Base-by-base conservation (phyloP, 2,888 invertebrate genomes). In the Phlogophora meticulosa region DNA sequence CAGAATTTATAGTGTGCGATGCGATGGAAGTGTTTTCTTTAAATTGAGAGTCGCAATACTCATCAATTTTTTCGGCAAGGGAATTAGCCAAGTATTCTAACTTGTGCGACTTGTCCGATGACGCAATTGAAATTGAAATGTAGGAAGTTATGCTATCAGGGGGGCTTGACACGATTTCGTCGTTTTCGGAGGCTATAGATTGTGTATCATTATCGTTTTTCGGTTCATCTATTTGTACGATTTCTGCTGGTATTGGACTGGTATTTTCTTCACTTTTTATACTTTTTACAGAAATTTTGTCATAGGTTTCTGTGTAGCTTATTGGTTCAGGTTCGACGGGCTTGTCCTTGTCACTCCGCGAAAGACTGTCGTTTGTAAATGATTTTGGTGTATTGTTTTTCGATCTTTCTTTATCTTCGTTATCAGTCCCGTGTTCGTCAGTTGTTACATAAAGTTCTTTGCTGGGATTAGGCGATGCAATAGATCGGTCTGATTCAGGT, bases 111-210 rank as follows among this genome's bases (percentile, higher is more conserved):
- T 93, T 95, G 48, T 95, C 95, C 36, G 95, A 95, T n/a, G 95
- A 95, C 59, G 94, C 94, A 28, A 95, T 94, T 28, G 95, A 95
- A 78, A 95, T 94, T 7, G 96, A 95, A 82, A 95, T 93, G 68
- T 96, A 96, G n/a, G 96, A 96, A 36, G 95, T 95, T 65, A 95
- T 94, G 75, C 96, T 96, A 70, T 95, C 95, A 43, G 94, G 92
- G 38, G 92, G 93, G 77, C 95, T 95, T 52, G 95, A 95, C 78
- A 94, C 89, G 68, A 92, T 93, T 82, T 92, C 95, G 87, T 95
- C 94, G 90, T 95, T 94, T 87, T 96, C 95, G 42, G 95, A 95
- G 52, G 90, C 86, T 82, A 94, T 81, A 60, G 95, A 95, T 75
- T 92, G 92, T 55, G 72, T 80, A 73, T 94, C 95, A 65, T 81